Percentiles rank a stretch among this genome's conserved stretches.
Evolutionary conservation across 2,888 invertebrate species (phyloP).

Genomic region (Nomada hirtipes): DNA sequence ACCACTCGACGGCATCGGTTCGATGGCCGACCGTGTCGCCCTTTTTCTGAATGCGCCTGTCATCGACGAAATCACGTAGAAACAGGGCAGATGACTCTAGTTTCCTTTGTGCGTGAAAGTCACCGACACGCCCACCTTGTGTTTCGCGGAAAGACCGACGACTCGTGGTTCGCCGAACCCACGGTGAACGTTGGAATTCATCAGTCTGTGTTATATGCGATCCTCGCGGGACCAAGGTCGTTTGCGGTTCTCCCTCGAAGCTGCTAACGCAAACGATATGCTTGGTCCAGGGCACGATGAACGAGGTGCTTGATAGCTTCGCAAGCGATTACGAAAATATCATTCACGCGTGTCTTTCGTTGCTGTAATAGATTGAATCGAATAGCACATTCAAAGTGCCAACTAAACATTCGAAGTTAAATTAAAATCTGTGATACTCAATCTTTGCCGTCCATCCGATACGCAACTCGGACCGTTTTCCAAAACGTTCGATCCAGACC

Average conservation of each 20-base stretch:
- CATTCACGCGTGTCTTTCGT: background rate
- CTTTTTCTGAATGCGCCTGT: conserved; percentile 34
- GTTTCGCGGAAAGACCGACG: conserved; percentile 32
- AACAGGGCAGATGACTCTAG: conserved; percentile 49
- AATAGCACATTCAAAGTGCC: too few species aligned
- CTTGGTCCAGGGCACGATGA: background rate
- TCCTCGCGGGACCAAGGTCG: conserved; percentile 29
- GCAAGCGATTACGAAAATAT: background rate
- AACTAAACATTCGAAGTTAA: too few species aligned
- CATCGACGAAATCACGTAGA: conserved; percentile 47
- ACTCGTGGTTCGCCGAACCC: background rate
- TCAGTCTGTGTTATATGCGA: conserved; percentile 33
- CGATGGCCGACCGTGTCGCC: background rate
- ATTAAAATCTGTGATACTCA: too few species aligned
- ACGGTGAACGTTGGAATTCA: conserved; percentile 10
- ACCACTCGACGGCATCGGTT: conserved; percentile 17
- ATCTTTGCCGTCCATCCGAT: too few species aligned
- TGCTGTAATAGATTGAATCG: too few species aligned
- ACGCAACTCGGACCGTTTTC: too few species aligned
- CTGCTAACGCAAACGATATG: conserved; percentile 27
- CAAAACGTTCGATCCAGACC: too few species aligned
- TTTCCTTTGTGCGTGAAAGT: conserved; percentile 61
- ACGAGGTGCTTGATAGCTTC: background rate
- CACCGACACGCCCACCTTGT: conserved; percentile 39
- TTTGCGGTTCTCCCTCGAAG: conserved; percentile 15